Percentiles rank a stretch among this genome's conserved stretches.
Conservation (phyloP, 2,888 invertebrate genomes). For the Apotomis betuletana region DNA sequence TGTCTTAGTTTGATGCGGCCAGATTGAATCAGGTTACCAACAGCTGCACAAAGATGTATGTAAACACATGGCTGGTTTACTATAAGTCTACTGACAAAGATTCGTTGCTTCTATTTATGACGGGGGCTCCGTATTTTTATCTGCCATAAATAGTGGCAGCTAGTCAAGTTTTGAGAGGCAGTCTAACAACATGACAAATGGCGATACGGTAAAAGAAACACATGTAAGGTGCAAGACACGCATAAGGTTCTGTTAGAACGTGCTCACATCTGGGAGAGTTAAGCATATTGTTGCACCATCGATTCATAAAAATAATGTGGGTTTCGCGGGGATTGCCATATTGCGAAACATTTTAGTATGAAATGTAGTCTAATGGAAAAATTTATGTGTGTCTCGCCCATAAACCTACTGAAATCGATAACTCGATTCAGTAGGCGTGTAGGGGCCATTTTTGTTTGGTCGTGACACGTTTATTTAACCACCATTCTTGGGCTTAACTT, state of each 20-base stretch:
- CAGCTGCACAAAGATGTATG: neutral
- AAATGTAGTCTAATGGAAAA: too few species aligned
- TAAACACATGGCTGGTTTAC: constrained; percentile 1
- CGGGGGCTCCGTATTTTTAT: neutral
- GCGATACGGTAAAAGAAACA: constrained; percentile 5
- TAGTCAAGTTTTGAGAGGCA: neutral
- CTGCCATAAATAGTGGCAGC: neutral
- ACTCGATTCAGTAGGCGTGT: neutral
- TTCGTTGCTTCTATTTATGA: constrained; percentile 11
- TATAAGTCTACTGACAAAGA: neutral
- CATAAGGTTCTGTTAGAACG: neutral
- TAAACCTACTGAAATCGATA: neutral
- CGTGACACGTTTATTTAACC: neutral
- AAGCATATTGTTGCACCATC: too few species aligned
- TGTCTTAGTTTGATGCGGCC: neutral
- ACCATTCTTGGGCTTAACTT: constrained; percentile 9
- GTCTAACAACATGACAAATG: constrained; percentile 6
- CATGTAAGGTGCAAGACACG: neutral
- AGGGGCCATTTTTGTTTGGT: constrained; percentile 25
- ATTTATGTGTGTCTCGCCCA: neutral
- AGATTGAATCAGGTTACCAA: constrained; percentile 19
- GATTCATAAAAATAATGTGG: too few species aligned
- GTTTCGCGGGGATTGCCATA: too few species aligned
- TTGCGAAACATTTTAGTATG: too few species aligned
- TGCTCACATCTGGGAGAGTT: too few species aligned